phyloP scores from a whole-genome alignment of 2,888 invertebrate genomes.

The Thumatha senex region DNA sequence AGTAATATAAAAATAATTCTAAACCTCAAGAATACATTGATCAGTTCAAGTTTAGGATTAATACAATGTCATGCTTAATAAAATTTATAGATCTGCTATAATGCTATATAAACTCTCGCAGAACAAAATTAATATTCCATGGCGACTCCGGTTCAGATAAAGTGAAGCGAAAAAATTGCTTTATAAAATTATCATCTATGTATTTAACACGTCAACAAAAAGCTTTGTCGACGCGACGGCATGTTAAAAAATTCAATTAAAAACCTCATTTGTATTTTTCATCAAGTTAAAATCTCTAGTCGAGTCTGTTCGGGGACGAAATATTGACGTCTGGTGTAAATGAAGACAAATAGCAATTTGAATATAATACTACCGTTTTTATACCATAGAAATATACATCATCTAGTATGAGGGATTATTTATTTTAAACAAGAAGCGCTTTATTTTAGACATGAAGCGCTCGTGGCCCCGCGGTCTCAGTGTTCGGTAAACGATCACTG shows the following conservation, averaged over 20 bases:
- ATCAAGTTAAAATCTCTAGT: slow-evolving; percentile 63
- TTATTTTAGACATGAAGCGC: too few species aligned
- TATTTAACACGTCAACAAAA: slow-evolving; percentile 47
- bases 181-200: slow-evolving; percentile 35
- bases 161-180: slow-evolving; percentile 16
- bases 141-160: slow-evolving; percentile 8
- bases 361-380: too few species aligned
- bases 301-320: slow-evolving; percentile 48
- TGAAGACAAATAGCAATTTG: slow-evolving; percentile 4
- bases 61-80: too few species aligned
- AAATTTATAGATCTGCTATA: too few species aligned
- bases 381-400: too few species aligned
- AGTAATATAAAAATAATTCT: too few species aligned
- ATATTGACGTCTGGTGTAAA: slow-evolving; percentile 44
- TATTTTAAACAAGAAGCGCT: too few species aligned
- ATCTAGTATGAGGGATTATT: too few species aligned
- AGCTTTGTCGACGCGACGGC: slow-evolving; percentile 24
- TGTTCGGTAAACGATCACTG: too few species aligned
- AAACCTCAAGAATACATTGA: too few species aligned
- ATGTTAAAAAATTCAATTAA: slow-evolving; percentile 62
- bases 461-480: too few species aligned
- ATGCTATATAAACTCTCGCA: neutral
- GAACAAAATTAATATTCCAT: slow-evolving; percentile 22
- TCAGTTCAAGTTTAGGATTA: too few species aligned
- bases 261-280: slow-evolving; percentile 64